Percentiles rank a stretch among this genome's conserved stretches.
Evolutionary conservation across 2,113 vertebrate genomes (phyloP).

Genomic region (Paedocypris sp.): DNA sequence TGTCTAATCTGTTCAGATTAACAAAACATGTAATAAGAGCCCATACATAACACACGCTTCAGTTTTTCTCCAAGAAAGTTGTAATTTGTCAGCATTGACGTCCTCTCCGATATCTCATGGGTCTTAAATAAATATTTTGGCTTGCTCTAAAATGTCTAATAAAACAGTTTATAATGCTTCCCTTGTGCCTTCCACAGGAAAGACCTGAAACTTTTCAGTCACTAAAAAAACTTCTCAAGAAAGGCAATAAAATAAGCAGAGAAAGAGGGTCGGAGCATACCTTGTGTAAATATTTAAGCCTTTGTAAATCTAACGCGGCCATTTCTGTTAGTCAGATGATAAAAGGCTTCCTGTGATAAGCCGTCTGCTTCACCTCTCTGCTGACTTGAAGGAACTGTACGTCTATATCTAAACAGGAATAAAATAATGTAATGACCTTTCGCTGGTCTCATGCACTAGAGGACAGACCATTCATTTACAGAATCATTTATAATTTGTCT

Average conservation of each 20-base stretch:
- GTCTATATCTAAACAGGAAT: constrained; percentile 1
- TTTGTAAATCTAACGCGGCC: constrained; percentile 73
- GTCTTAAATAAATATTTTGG: constrained; percentile 83
- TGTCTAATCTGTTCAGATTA: too few relatives aligned
- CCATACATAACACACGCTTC: too few relatives aligned
- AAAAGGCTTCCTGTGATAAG: constrained; percentile 65
- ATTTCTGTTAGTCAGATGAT: constrained; percentile 58
- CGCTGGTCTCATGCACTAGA: constrained; percentile 4
- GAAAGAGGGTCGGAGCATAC: constrained; percentile 71
- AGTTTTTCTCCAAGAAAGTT: constrained; percentile 15
- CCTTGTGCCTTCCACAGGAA: constrained; percentile 68
- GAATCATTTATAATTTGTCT: constrained; percentile 1
- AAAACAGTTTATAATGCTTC: constrained; percentile 81
- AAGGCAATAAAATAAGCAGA: constrained; percentile 48
- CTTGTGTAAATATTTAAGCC: constrained; percentile 92
- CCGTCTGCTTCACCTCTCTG: constrained; percentile 36
- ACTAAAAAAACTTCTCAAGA: constrained; percentile 46
- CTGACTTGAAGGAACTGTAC: constrained; percentile 19
- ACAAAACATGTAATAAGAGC: too few relatives aligned
- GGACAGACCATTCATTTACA: constrained; percentile 1
- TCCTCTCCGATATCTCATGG: constrained; percentile 54
- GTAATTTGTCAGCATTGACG: constrained; percentile 43
- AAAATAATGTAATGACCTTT: constrained; percentile 22
- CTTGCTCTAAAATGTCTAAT: constrained; percentile 74
- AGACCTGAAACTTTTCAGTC: constrained; percentile 61